Percentiles rank a stretch among this genome's conserved stretches.
Conservation (phyloP, 1,140 invertebrate genomes). For the Drosophila bipectinata region DNA sequence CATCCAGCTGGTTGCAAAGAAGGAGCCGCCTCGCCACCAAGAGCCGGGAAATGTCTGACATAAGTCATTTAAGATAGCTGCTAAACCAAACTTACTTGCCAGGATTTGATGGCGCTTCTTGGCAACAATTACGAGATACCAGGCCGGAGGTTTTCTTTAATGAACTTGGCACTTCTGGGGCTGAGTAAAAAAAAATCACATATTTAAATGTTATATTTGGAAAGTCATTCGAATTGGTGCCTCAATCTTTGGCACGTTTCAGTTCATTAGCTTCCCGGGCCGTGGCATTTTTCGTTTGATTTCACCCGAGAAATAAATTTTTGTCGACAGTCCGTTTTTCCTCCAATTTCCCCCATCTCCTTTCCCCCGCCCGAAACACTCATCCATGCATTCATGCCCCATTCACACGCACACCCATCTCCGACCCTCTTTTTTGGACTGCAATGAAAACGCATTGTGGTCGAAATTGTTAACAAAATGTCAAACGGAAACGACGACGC, state of each 20-base stretch:
- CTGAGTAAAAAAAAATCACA: not conserved
- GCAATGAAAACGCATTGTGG: constrained; percentile 82
- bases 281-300: constrained; percentile 81
- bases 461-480: constrained; percentile 83
- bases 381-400: constrained; percentile 78
- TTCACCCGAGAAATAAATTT: constrained; percentile 70
- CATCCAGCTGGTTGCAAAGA: constrained; percentile 52
- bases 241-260: constrained; percentile 76
- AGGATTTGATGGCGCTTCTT: constrained; percentile 8
- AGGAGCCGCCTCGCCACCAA: constrained; percentile 1
- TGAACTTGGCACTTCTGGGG: not conserved
- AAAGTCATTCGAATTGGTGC: constrained; percentile 30
- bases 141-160: not conserved
- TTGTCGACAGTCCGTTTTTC: not conserved
- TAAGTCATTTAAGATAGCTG: constrained; percentile 71
- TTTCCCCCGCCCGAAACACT: constrained; percentile 18
- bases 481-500: constrained; percentile 72
- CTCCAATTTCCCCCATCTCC: too few species aligned
- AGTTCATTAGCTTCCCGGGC: constrained; percentile 69
- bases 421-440: constrained; percentile 19
- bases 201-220: not conserved
- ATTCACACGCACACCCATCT: constrained; percentile 55
- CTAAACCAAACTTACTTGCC: constrained; percentile 20
- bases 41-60: constrained; percentile 42
- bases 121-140: not conserved